phyloP scores from a whole-genome alignment of 2,797 vertebrate genomes.

The Rhynchotus rufescens region DNA sequence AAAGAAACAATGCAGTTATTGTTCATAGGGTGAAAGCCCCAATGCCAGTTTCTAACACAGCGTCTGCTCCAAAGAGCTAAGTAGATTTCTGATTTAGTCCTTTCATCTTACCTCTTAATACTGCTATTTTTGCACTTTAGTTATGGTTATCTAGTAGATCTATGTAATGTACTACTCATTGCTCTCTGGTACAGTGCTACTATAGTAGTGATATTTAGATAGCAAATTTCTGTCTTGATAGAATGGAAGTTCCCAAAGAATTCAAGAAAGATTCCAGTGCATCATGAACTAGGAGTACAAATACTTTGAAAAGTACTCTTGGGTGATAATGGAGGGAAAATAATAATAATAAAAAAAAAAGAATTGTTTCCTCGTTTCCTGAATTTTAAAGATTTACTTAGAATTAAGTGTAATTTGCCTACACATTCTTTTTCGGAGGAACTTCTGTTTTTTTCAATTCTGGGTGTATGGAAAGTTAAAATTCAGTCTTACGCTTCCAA shows the following conservation, averaged over 20 bases:
- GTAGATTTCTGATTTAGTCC: neutral
- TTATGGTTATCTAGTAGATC: neutral
- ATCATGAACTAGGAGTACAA: neutral
- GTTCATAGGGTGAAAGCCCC: neutral
- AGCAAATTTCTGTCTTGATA: neutral
- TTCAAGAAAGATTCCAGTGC: neutral
- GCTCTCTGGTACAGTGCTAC: neutral
- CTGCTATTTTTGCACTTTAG: neutral
- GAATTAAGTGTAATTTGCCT: neutral
- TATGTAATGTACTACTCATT: fast-evolving
- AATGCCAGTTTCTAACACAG: neutral
- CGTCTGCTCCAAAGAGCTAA: neutral
- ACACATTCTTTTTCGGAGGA: fast-evolving
- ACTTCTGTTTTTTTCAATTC: neutral
- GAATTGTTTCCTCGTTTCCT: neutral
- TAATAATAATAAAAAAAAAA: neutral
- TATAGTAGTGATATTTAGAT: neutral
- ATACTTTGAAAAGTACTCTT: neutral
- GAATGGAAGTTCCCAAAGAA: neutral
- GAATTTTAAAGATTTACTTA: neutral
- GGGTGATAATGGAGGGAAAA: neutral
- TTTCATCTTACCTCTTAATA: neutral
- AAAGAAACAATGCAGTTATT: neutral
- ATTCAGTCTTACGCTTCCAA: neutral
- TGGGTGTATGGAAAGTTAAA: neutral